Evolutionary conservation across 2,888 invertebrate genomes (phyloP), one percentile per base, ranked within the genome.

Genomic region (Chaetogeoica ovagalla): DNA sequence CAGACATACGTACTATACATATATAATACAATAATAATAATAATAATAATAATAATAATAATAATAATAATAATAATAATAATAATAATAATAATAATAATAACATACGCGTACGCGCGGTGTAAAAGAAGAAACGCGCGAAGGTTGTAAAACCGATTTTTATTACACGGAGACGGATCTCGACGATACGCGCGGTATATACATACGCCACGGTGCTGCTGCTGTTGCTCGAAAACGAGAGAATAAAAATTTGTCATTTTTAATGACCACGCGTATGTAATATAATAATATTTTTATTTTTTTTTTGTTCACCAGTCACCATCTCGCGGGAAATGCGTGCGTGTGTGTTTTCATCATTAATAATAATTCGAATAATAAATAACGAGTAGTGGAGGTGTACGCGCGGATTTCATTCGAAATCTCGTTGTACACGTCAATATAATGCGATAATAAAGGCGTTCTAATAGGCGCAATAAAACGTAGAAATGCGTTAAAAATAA

Each of bases 171-270:
- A 37, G 68, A 68, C 60, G 68, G 76, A 69, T 76, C 68, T 69
- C 43, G 68, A 69, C 48, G 76, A 75, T 75, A 65, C 30, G 30
- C 30, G 30, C 30, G n/a, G n/a, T n/a, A n/a, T n/a, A 57, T 66
- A 52, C 23, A 11, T 7, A 11, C 13, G 48, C 48, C 8, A n/a
- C 21, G 5, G 15, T 8, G 55, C 11, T 55, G 19, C 19, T 19
- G 19, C 5, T 19, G 55, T 5, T 37, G 52, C 65, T 75, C 48
- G 30, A 68, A 76, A 76, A 76, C 76, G 76, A 76, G 59, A 69
- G 68, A 60, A 76, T 76, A 68, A 76, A n/a, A 76, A 76, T 76
- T 76, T 69, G 76, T 76, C 76, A 76, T 76, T 76, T 76, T 76
- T 76, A 76, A 76, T 76, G 68, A 68, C 48, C 57, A 23, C 57